Percentiles rank a stretch among this genome's conserved stretches.
These are phyloP conservation scores for Heliconius charithonia DNA, from an alignment of 2,888 invertebrate genomes.

Conservation along the genomic window DNA sequence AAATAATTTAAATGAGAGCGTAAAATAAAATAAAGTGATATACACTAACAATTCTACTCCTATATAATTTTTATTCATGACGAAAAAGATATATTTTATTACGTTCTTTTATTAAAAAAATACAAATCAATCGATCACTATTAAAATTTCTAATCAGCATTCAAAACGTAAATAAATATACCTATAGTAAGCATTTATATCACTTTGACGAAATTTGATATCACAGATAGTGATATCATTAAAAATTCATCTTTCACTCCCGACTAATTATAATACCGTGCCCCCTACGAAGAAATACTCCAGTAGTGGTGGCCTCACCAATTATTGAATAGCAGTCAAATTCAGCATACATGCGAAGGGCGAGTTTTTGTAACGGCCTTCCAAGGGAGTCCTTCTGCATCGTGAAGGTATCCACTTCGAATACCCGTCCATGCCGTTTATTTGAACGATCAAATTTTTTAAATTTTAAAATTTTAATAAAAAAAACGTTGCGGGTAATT, in stretches of 20 bases:
- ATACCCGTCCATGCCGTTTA: constrained; percentile 23
- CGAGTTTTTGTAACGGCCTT: constrained; percentile 34
- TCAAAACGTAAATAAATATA: too few relatives aligned
- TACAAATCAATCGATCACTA: too few relatives aligned
- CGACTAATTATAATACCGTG: background rate
- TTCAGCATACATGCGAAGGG: constrained; percentile 8
- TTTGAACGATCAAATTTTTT: constrained; percentile 33
- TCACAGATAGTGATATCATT: background rate
- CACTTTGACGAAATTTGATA: too few relatives aligned
- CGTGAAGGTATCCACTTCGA: constrained; percentile 41
- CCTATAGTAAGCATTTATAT: too few relatives aligned
- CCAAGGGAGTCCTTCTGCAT: constrained; percentile 31
- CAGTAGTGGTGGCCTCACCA: constrained; percentile 13
- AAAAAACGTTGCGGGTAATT: background rate
- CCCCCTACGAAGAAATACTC: constrained; percentile 28
- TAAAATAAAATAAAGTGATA: too few relatives aligned
- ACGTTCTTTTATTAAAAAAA: too few relatives aligned
- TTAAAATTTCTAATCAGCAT: too few relatives aligned
- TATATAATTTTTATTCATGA: too few relatives aligned
- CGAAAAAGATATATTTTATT: too few relatives aligned
- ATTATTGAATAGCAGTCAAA: constrained; percentile 41
- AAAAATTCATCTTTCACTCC: background rate
- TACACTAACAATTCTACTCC: too few relatives aligned
- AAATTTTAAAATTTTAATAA: constrained; percentile 14
- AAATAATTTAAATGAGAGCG: too few relatives aligned